phyloP scores from a whole-genome alignment of 2,113 vertebrate genomes.

The Hippocampus mohnikei region DNA sequence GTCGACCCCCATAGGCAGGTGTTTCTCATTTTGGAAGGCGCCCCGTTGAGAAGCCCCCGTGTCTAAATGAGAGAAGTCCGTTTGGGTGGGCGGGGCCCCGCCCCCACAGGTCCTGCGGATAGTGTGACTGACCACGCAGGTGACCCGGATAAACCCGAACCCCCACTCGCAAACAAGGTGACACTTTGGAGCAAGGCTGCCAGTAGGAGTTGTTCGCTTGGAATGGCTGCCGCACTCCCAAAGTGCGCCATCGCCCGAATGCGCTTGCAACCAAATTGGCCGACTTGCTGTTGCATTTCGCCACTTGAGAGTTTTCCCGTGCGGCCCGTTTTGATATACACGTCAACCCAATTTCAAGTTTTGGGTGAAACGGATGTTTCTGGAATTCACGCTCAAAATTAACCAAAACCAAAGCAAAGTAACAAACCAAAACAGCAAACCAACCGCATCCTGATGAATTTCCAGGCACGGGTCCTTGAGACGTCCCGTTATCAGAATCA shows the following conservation, averaged over 20 bases:
- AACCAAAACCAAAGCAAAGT: too few species aligned
- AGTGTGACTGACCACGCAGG: conserved; percentile 49
- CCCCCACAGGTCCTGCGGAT: conserved; percentile 52
- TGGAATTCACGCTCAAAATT: too few species aligned
- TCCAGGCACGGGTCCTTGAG: background rate
- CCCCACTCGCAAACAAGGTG: background rate
- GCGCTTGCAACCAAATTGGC: background rate
- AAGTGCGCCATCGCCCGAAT: background rate
- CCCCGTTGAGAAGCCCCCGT: conserved; percentile 50
- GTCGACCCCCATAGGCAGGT: conserved; percentile 52
- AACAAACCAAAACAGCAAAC: too few species aligned
- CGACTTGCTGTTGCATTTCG: background rate
- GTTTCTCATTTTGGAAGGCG: conserved; percentile 61
- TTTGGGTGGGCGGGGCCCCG: conserved; percentile 29
- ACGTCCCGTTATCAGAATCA: background rate
- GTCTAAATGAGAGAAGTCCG: conserved; percentile 71
- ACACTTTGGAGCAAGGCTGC: background rate
- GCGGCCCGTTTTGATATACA: background rate
- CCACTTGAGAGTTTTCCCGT: background rate
- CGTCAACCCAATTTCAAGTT: background rate
- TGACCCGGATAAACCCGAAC: conserved; percentile 38
- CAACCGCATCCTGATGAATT: too few species aligned
- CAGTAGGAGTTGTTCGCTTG: background rate
- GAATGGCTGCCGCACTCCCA: background rate
- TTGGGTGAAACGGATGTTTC: background rate